A percentile compares a stretch with the other conserved stretches of the same genome.
These are phyloP conservation scores for Ceyx melanurus DNA, from an alignment of 2,113 vertebrate species.

Conservation along the genomic window DNA sequence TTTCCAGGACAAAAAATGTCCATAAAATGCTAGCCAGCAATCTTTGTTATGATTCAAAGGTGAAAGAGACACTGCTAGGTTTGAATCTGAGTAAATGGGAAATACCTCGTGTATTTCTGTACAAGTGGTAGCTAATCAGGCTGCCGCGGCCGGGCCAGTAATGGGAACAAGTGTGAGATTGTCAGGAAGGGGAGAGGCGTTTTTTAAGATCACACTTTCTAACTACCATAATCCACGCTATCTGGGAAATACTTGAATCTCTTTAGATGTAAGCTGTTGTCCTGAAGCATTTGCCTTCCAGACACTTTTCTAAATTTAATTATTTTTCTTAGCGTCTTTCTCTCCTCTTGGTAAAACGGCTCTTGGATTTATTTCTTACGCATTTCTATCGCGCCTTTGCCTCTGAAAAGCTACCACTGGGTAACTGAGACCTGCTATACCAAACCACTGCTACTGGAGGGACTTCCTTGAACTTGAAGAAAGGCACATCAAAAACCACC, in stretches of 20 bases:
- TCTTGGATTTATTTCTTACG: slow-evolving; percentile 67
- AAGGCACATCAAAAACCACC: slow-evolving; percentile 89
- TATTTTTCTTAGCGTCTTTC: neutral
- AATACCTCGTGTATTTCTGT: slow-evolving; percentile 18
- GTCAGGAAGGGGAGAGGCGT: slow-evolving; percentile 39
- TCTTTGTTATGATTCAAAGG: too few species aligned
- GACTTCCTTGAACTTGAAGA: slow-evolving; percentile 89
- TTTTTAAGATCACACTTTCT: slow-evolving; percentile 51
- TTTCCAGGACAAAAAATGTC: too few species aligned
- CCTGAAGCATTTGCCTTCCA: slow-evolving; percentile 59
- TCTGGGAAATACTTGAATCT: slow-evolving; percentile 86
- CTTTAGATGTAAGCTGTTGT: slow-evolving; percentile 52
- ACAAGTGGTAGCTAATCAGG: neutral
- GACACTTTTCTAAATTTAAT: slow-evolving; percentile 50
- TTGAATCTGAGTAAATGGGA: neutral
- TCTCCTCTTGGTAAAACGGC: slow-evolving; percentile 32
- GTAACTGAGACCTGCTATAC: slow-evolving; percentile 75
- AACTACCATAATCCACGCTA: slow-evolving; percentile 48
- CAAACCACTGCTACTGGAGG: slow-evolving; percentile 82
- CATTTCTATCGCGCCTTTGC: slow-evolving; percentile 62
- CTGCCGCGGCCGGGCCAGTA: neutral
- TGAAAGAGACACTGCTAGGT: too few species aligned
- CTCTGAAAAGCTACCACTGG: slow-evolving; percentile 75
- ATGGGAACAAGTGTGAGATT: neutral
- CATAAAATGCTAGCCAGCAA: too few species aligned